Percentiles rank a stretch among this genome's conserved stretches.
phyloP scores from a whole-genome alignment of 2,888 invertebrate genomes.

The Carpatolechia fugitivella region DNA sequence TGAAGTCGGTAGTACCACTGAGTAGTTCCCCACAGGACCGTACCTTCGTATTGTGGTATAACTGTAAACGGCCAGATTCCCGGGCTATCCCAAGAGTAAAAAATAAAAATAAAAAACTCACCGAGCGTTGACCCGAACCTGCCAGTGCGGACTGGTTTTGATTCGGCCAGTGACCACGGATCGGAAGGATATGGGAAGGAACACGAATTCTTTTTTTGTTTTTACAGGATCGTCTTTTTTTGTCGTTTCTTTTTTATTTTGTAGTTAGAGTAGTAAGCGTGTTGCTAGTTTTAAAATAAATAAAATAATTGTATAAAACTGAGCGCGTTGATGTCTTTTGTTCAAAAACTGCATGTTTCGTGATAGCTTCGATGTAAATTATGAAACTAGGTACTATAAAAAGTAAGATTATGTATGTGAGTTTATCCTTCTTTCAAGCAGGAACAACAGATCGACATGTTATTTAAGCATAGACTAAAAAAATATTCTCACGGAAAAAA shows the following conservation, averaged over 20 bases:
- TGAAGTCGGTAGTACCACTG: neutral
- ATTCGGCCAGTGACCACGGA: constrained; percentile 7
- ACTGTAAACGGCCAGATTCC: constrained; percentile 30
- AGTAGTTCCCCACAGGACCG: constrained; percentile 11
- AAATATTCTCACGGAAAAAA: too few relatives aligned
- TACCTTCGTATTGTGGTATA: constrained; percentile 7
- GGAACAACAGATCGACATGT: too few relatives aligned
- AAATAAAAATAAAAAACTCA: constrained; percentile 26
- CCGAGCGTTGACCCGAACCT: constrained; percentile 23
- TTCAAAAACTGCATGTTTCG: neutral
- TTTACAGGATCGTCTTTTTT: neutral
- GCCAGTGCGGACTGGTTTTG: constrained; percentile 7
- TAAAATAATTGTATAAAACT: neutral
- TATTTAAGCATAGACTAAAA: too few relatives aligned
- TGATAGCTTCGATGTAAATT: too few relatives aligned
- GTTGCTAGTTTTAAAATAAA: neutral
- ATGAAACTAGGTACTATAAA: too few relatives aligned
- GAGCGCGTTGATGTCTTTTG: neutral
- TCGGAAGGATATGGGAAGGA: constrained; percentile 20
- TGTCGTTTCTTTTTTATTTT: neutral
- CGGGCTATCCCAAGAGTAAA: constrained; percentile 41
- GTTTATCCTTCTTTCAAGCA: too few relatives aligned
- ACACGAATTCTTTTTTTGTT: neutral
- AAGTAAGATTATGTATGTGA: too few relatives aligned
- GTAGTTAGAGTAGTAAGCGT: neutral